These are phyloP conservation scores for Aix galericulata DNA, from an alignment of 2,113 vertebrate genomes.

Conservation along the genomic window DNA sequence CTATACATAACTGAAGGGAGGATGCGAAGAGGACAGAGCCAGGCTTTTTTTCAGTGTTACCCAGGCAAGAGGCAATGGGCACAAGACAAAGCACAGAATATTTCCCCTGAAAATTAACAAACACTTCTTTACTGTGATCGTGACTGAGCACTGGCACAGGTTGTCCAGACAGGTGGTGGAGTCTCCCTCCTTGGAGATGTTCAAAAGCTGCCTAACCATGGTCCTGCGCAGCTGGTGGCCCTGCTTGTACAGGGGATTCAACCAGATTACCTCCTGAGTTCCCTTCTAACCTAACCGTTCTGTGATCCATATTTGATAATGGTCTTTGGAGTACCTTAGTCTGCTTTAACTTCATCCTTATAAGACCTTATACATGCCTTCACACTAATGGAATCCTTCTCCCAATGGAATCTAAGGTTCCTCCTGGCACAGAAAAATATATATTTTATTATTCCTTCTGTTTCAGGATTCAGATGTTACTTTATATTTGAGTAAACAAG, in stretches of 20 bases:
- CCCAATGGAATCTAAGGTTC: neutral
- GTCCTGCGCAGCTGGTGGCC: neutral
- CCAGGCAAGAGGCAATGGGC: neutral
- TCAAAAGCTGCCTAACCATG: neutral
- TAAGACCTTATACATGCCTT: neutral
- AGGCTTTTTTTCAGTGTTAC: neutral
- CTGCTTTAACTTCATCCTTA: neutral
- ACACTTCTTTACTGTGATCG: too few relatives aligned
- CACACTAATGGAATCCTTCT: neutral
- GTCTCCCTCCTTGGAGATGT: neutral
- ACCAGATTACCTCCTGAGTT: neutral
- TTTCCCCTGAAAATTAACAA: neutral
- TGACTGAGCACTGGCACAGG: neutral
- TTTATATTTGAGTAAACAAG: neutral
- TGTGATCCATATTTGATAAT: neutral
- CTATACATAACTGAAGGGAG: neutral
- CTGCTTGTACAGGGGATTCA: neutral
- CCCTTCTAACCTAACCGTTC: neutral
- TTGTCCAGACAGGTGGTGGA: neutral
- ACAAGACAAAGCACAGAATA: neutral
- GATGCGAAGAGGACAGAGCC: neutral
- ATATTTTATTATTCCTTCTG: neutral
- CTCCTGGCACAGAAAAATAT: neutral
- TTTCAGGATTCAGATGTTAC: neutral
- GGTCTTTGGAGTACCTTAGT: neutral